A percentile compares a stretch with the other conserved stretches of the same genome.
These are phyloP conservation scores for Alosa alosa DNA, from an alignment of 2,113 vertebrate genomes.

Conservation along the genomic window DNA sequence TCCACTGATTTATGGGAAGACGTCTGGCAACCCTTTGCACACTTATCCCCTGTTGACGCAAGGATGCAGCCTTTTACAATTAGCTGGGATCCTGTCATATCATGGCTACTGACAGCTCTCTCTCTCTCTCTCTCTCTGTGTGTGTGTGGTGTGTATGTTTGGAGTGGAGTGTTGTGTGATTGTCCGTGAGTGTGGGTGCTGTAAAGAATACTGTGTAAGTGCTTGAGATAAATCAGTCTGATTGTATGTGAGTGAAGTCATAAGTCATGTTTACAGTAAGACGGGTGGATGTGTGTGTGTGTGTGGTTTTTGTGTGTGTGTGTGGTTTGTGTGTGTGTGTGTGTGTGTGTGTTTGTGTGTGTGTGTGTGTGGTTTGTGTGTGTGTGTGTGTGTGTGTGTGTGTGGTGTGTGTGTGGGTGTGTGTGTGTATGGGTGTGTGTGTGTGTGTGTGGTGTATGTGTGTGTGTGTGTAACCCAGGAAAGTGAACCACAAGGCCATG, in stretches of 20 bases:
- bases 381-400: neutral
- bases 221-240: neutral
- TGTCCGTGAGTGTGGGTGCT: neutral
- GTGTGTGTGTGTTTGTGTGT: neutral
- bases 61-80: slow-evolving; percentile 46
- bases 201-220: neutral
- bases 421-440: neutral
- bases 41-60: slow-evolving; percentile 48
- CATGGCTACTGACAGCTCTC: neutral
- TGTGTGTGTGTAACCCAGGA: slow-evolving; percentile 41
- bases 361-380: neutral
- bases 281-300: neutral
- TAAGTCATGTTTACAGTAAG: neutral
- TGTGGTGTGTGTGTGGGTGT: neutral
- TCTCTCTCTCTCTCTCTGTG: too few species aligned
- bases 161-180: neutral
- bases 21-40: slow-evolving; percentile 49
- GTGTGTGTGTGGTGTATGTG: slow-evolving; percentile 3
- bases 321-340: neutral
- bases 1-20: slow-evolving; percentile 57
- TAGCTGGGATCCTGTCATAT: slow-evolving; percentile 42
- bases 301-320: neutral
- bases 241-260: neutral
- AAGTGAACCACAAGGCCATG: slow-evolving; percentile 30
- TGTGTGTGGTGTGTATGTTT: neutral